Percentiles rank a stretch among this genome's conserved stretches.
phyloP scores from a whole-genome alignment of 2,888 invertebrate genomes.

The Noctua fimbriata region DNA sequence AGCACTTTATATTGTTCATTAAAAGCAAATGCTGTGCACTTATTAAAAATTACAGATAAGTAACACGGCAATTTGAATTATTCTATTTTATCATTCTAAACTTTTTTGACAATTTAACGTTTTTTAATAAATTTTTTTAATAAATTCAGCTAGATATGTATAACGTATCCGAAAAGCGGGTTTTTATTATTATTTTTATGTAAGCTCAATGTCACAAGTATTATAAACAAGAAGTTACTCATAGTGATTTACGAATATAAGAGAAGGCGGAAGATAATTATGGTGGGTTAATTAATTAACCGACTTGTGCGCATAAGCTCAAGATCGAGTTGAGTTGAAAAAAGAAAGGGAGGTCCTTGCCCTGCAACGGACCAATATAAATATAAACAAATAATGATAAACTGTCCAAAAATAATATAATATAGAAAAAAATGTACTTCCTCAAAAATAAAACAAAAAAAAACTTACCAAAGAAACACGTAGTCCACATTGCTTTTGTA shows the following conservation, averaged over 20 bases:
- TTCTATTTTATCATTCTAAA: neutral
- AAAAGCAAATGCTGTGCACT: neutral
- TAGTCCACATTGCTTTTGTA: constrained; percentile 93
- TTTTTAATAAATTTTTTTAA: neutral
- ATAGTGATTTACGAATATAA: neutral
- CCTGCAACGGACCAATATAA: neutral
- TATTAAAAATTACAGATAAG: neutral
- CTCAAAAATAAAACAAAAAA: neutral
- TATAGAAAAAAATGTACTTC: neutral
- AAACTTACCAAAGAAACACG: constrained; percentile 92
- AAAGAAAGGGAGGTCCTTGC: neutral
- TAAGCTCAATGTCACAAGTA: neutral
- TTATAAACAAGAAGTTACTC: neutral
- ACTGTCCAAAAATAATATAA: too few relatives aligned
- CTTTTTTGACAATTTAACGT: neutral
- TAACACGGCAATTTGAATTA: too few relatives aligned
- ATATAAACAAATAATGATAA: constrained; percentile 7
- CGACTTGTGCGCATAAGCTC: neutral
- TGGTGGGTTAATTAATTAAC: neutral
- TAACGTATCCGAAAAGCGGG: neutral
- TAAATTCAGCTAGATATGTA: neutral
- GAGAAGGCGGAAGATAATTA: neutral
- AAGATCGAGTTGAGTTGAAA: neutral
- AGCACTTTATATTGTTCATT: neutral
- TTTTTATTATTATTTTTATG: neutral